Evolutionary conservation across 2,113 vertebrate genomes (phyloP).

Genomic region (Actenoides hombroni): DNA sequence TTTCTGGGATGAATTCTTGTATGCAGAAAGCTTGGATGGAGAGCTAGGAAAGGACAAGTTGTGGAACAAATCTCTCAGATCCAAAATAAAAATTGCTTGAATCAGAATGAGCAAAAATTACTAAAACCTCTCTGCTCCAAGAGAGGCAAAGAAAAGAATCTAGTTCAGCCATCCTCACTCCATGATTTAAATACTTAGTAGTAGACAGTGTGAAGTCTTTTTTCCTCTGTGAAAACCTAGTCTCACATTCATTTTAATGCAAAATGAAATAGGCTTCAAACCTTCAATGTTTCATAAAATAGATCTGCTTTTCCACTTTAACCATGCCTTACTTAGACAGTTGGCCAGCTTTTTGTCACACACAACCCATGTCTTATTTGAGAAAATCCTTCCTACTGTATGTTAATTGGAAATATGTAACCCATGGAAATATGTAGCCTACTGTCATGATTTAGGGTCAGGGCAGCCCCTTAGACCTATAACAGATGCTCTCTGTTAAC

Average conservation of each 20-base stretch:
- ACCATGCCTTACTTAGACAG: not conserved
- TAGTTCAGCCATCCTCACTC: not conserved
- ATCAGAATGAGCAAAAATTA: constrained; percentile 10
- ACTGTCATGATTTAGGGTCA: too few species aligned
- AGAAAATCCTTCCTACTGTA: not conserved
- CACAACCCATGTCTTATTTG: not conserved
- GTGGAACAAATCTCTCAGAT: not conserved
- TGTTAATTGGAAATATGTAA: not conserved
- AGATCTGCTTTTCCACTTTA: constrained; percentile 4
- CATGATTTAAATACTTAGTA: not conserved
- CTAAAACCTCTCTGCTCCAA: not conserved
- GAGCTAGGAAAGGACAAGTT: not conserved
- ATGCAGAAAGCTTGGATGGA: not conserved
- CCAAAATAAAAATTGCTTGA: not conserved
- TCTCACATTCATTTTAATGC: not conserved
- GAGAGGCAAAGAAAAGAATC: not conserved
- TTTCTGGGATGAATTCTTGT: not conserved
- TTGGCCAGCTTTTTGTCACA: not conserved
- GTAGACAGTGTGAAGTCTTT: constrained; percentile 11
- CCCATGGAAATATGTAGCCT: not conserved
- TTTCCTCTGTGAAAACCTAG: not conserved
- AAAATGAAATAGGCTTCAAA: not conserved
- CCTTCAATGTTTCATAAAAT: not conserved
- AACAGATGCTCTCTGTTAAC: too few species aligned
- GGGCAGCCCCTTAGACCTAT: too few species aligned